Evolutionary conservation across 2,113 vertebrate species (phyloP).

Genomic region (Alouatta palliata): DNA sequence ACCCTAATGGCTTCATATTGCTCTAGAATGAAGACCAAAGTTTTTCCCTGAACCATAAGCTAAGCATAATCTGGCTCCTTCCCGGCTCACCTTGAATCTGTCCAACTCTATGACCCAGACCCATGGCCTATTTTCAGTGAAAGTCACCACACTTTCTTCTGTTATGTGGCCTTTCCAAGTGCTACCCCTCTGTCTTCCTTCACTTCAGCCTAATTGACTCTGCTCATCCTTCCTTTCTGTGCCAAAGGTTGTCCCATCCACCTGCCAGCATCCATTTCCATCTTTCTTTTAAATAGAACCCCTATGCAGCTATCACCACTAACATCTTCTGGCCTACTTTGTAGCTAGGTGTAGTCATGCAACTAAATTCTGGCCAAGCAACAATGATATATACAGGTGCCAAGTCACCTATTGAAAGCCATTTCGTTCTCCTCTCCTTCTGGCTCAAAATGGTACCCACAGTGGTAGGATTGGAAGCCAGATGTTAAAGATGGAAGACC

Average conservation of each 20-base stretch:
- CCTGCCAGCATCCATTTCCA: background rate
- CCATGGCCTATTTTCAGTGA: background rate
- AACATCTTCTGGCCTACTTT: background rate
- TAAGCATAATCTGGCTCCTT: background rate
- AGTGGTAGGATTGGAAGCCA: background rate
- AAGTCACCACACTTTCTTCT: background rate
- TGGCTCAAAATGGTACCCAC: background rate
- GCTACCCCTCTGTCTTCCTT: background rate
- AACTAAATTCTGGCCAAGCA: background rate
- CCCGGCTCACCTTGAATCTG: background rate
- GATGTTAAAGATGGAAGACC: background rate
- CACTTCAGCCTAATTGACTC: background rate
- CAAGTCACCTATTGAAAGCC: background rate
- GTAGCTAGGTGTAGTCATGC: background rate
- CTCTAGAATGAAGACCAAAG: background rate
- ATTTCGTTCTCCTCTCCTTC: background rate
- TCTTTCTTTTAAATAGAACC: background rate
- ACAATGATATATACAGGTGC: background rate
- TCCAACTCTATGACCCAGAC: background rate
- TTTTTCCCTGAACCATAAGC: background rate
- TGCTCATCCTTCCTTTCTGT: background rate
- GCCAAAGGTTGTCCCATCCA: background rate
- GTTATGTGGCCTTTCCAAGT: background rate
- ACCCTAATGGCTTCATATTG: no score
- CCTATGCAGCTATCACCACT: background rate